Evolutionary conservation across 2,888 invertebrate species (phyloP).

Genomic region (Cantharis lateralis): DNA sequence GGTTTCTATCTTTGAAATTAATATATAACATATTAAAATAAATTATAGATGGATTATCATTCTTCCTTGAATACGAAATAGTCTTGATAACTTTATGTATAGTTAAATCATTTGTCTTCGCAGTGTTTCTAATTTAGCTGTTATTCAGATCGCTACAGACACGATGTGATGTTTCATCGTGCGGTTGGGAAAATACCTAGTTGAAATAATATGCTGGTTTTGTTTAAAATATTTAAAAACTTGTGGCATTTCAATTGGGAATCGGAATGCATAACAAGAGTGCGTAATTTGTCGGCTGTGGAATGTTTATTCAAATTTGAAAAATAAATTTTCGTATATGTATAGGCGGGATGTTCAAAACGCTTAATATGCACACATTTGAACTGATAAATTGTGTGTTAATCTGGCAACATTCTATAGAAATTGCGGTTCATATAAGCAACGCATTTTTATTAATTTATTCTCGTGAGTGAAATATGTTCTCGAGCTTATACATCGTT

Average conservation of each 20-base stretch:
- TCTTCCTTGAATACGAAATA: too few relatives aligned
- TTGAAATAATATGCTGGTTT: not conserved
- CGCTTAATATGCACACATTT: not conserved
- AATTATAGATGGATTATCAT: too few relatives aligned
- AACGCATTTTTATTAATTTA: not conserved
- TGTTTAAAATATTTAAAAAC: not conserved
- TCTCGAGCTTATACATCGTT: not conserved
- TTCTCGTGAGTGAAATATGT: conserved; percentile 21
- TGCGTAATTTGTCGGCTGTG: not conserved
- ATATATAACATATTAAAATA: too few relatives aligned
- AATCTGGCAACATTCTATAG: not conserved
- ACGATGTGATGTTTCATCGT: too few relatives aligned
- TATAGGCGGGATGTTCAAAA: not conserved
- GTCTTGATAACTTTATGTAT: too few relatives aligned
- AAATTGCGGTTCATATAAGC: not conserved
- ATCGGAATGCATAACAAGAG: not conserved
- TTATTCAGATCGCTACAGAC: too few relatives aligned
- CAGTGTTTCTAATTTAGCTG: too few relatives aligned
- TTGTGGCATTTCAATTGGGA: not conserved
- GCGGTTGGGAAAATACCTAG: too few relatives aligned
- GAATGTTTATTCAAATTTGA: not conserved
- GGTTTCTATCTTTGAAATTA: too few relatives aligned
- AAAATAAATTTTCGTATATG: not conserved
- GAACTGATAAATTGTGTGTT: conserved; percentile 1
- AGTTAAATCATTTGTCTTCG: too few relatives aligned